Evolutionary conservation across 2,113 vertebrate genomes (phyloP).

Genomic region (Aix galericulata): DNA sequence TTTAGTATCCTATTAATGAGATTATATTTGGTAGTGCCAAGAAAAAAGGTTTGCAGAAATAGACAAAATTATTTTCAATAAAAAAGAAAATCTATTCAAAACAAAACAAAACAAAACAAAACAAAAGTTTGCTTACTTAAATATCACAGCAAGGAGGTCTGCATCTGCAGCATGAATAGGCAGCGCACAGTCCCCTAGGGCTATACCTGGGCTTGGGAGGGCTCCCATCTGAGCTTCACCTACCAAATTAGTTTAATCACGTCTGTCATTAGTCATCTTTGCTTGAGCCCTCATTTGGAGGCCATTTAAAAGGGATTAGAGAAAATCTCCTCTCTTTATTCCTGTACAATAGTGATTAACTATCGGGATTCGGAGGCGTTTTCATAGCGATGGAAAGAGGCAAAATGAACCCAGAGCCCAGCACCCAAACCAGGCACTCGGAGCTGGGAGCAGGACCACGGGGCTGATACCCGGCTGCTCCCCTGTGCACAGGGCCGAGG

Average conservation of each 20-base stretch:
- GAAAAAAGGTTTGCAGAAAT: not conserved
- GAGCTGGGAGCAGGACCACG: not conserved
- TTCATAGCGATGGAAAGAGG: not conserved
- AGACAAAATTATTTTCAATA: not conserved
- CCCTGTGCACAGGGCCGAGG: not conserved
- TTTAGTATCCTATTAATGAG: not conserved
- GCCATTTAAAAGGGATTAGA: constrained; percentile 55
- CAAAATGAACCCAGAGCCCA: not conserved
- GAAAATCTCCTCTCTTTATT: constrained; percentile 21
- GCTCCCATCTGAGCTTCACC: not conserved
- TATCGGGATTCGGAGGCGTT: not conserved
- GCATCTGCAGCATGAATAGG: not conserved
- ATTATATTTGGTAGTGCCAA: not conserved
- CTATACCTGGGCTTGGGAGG: not conserved
- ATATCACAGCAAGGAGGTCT: not conserved
- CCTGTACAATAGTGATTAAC: constrained; percentile 4
- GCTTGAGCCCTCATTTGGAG: constrained; percentile 23
- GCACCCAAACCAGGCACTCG: not conserved
- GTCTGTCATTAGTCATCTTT: constrained; percentile 32
- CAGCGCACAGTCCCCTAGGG: not conserved
- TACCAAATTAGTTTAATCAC: constrained; percentile 12
- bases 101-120: not conserved
- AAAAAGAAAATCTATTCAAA: not conserved
- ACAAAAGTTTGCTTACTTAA: not conserved
- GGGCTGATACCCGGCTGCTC: not conserved